Conservation (phyloP, 2,888 invertebrate species). For the Eupithecia dodoneata region DNA sequence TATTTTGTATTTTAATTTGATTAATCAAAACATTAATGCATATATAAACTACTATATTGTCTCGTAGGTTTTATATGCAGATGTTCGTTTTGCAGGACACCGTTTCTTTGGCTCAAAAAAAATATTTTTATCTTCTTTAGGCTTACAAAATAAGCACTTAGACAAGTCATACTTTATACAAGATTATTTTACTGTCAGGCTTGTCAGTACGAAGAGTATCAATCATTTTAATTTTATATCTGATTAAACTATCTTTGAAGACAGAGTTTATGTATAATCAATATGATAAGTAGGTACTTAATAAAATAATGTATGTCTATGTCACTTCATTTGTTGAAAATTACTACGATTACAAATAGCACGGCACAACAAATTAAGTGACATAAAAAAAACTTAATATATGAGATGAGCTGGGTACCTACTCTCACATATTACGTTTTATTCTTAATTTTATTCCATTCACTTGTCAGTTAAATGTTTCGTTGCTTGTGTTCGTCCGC, state of each 20-base stretch:
- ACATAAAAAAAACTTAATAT: too few relatives aligned
- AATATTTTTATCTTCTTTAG: too few relatives aligned
- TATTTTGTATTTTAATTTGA: background rate
- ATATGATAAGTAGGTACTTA: background rate
- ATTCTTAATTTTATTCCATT: background rate
- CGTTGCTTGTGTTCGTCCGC: slow-evolving; percentile 2
- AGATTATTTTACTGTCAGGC: too few relatives aligned
- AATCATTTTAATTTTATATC: background rate
- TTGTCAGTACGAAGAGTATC: background rate
- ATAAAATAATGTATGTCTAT: background rate
- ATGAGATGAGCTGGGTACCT: too few relatives aligned
- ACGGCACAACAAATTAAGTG: too few relatives aligned
- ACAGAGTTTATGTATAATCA: background rate
- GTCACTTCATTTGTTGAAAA: background rate
- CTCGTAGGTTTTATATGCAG: background rate
- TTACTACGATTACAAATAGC: background rate
- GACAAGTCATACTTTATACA: too few relatives aligned
- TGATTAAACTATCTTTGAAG: background rate
- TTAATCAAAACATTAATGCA: background rate
- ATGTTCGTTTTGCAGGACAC: background rate
- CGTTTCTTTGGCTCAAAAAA: background rate
- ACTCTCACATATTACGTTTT: background rate
- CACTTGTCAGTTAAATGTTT: background rate
- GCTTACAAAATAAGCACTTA: too few relatives aligned
- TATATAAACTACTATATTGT: background rate